Evolutionary conservation across 1,140 invertebrate species (phyloP).

Genomic region (Pygmarrhopalites habei): DNA sequence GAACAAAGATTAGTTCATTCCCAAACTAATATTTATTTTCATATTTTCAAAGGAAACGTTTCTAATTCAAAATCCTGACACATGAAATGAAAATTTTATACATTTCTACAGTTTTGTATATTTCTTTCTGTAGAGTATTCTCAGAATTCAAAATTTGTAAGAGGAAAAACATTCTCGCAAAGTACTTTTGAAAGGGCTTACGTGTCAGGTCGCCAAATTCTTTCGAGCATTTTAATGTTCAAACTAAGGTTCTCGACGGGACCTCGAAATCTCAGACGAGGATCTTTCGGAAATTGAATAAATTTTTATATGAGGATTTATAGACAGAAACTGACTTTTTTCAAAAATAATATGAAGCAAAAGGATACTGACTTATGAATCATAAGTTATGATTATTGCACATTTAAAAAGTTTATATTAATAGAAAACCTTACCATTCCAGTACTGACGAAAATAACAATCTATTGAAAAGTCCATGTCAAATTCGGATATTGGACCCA

Average conservation of each 20-base stretch:
- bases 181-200: constrained; percentile 43
- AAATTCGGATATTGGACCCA: constrained; percentile 91
- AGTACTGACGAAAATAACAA: constrained; percentile 88
- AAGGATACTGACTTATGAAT: not conserved
- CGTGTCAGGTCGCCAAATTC: constrained; percentile 92
- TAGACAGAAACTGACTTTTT: not conserved
- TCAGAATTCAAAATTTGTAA: too few relatives aligned
- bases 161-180: too few relatives aligned
- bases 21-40: too few relatives aligned
- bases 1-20: too few relatives aligned
- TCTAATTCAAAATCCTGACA: too few relatives aligned
- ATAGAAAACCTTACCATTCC: constrained; percentile 45
- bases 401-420: too few relatives aligned
- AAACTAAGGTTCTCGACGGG: constrained; percentile 65
- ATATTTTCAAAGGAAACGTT: too few relatives aligned
- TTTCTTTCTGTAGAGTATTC: too few relatives aligned
- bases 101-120: too few relatives aligned
- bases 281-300: constrained; percentile 50
- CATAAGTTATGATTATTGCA: too few relatives aligned
- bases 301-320: too few relatives aligned
- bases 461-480: constrained; percentile 97
- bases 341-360: not conserved
- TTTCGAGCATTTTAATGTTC: constrained; percentile 82
- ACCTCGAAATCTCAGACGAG: constrained; percentile 69
- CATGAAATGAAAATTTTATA: too few relatives aligned